These are phyloP conservation scores for Drosophila aldrichi DNA, from an alignment of 2,888 invertebrate genomes.

Conservation along the genomic window DNA sequence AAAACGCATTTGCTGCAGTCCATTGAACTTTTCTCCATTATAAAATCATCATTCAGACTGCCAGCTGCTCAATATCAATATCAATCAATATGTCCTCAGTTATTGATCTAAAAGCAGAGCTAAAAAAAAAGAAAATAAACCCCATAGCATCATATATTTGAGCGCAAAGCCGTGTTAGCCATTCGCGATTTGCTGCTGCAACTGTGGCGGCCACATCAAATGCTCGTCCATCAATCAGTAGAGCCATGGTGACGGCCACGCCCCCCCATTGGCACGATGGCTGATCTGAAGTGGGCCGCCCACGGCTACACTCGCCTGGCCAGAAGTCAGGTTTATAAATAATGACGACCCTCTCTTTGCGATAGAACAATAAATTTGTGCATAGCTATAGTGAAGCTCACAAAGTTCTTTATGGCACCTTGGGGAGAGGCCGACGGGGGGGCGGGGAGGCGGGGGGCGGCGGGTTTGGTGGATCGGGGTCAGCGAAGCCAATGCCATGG, in stretches of 20 bases:
- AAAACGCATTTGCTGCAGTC: background rate
- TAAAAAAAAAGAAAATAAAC: background rate
- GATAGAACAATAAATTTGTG: conserved; percentile 67
- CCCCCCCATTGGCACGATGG: conserved; percentile 19
- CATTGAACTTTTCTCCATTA: background rate
- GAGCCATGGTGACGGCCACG: conserved; percentile 17
- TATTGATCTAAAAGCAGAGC: background rate
- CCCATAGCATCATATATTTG: conserved; percentile 26
- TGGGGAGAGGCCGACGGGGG: background rate
- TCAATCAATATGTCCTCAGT: background rate
- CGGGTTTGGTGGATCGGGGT: background rate
- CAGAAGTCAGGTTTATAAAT: conserved; percentile 40
- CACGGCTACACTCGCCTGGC: no score
- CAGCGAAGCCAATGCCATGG: conserved; percentile 4
- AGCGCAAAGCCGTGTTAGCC: conserved; percentile 13
- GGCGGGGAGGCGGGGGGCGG: background rate
- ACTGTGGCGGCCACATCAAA: conserved; percentile 25
- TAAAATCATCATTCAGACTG: background rate
- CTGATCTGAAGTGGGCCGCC: background rate
- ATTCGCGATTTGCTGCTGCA: conserved; percentile 46
- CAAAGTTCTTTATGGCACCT: conserved; percentile 71
- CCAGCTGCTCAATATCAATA: background rate
- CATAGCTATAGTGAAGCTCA: conserved; percentile 49
- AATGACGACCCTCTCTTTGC: conserved; percentile 44
- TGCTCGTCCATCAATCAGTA: conserved; percentile 42